Evolutionary conservation across 2,113 vertebrate genomes (phyloP).

Genomic region (Ariopsis seemanni): DNA sequence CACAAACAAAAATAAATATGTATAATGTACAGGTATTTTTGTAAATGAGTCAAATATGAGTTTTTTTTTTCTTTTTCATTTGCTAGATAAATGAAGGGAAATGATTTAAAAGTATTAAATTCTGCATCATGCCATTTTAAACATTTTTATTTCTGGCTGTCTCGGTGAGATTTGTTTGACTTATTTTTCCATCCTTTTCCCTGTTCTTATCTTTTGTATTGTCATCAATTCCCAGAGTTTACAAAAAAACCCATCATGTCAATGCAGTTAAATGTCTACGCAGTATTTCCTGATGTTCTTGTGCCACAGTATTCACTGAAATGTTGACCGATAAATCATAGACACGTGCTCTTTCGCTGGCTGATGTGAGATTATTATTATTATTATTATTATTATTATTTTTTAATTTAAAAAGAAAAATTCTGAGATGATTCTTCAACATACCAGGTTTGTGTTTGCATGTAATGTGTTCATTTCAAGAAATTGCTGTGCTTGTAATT

Average conservation of each 20-base stretch:
- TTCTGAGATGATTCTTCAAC: conserved; percentile 26
- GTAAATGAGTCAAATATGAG: conserved; percentile 37
- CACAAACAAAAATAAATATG: conserved; percentile 33
- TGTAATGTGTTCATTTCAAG: conserved; percentile 41
- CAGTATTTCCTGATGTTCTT: conserved; percentile 20
- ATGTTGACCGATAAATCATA: not conserved
- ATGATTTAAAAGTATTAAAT: conserved; percentile 4
- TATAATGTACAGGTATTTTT: conserved; percentile 53
- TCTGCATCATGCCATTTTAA: not conserved
- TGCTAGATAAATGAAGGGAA: not conserved
- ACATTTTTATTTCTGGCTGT: not conserved
- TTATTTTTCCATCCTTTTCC: not conserved
- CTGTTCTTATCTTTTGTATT: not conserved
- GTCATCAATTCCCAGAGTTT: not conserved
- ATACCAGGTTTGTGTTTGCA: conserved; percentile 45
- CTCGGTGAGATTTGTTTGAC: not conserved
- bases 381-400: not conserved
- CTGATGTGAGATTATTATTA: not conserved
- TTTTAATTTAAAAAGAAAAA: not conserved
- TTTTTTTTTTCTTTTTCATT: not conserved
- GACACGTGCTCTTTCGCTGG: conserved; percentile 15
- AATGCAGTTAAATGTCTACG: not conserved
- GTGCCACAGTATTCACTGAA: conserved; percentile 46
- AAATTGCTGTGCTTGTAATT: not conserved
- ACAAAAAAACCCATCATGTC: not conserved